Base-by-base conservation (phyloP, 1,140 invertebrate species). In the Nymphalis io region DNA sequence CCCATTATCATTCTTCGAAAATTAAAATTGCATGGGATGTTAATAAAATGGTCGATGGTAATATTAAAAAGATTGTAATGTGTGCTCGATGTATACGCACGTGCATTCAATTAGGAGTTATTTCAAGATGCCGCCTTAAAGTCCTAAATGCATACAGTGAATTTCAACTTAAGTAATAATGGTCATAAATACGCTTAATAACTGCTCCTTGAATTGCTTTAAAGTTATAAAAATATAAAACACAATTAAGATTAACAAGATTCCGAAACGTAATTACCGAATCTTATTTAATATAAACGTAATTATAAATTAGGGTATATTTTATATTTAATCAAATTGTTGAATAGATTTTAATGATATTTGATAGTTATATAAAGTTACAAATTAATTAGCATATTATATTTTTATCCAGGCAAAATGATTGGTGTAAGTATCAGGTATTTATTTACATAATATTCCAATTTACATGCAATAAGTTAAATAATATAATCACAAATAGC, bases 21-120 rank as follows among this genome's bases (percentile, higher is more conserved):
- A 55, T 55, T 27, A 13, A 55, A 55, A 55, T 27, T 55, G 51
- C 23, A 55, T 10, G n/a, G n/a, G 20, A 55, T 13, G 51, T 12
- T 20, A 15, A 27, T 55, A 23, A 55, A 23, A 27, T 27, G 6
- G 0, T 20, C 16, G 13, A 55, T 27, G 51, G 20, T 10, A 55
- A 6, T 27, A 55, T 27, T 23, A 27, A 55, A n/a, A 21, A 6
- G 51, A 18, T 27, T 55, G 40, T 44, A 44, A 15, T 13, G 8
- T 20, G 23, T 18, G 6, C n/a, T 51, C 11, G 20, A 44, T 51
- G 10, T 53, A 55, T 20, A 12, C 20, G 46, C 46, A 11, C 13
- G 4, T 48, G 16, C 16, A 15, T 55, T 55, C 16, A 55, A 55
- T 55, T 55, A 55, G 20, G 16, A 13, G 11, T 5, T n/a, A n/a